These are phyloP conservation scores for Propsilocerus akamusi DNA, from an alignment of 1,140 invertebrate species.

Conservation along the genomic window DNA sequence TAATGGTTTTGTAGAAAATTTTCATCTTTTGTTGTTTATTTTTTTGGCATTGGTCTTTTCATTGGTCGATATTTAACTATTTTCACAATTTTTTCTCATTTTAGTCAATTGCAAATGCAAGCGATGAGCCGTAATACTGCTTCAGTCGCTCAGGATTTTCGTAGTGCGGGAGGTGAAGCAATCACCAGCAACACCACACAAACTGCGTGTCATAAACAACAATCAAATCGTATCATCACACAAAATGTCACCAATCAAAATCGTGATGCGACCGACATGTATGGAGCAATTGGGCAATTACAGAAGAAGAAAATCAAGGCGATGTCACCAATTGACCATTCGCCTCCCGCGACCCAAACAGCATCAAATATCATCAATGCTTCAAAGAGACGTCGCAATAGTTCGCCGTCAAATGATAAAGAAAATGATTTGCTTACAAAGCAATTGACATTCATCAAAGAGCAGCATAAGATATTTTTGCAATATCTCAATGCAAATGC, in stretches of 20 bases:
- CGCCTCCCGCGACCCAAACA: neutral
- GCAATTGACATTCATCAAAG: neutral
- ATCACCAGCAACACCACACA: neutral
- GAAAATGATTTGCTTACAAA: neutral
- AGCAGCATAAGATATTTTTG: neutral
- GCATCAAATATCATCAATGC: neutral
- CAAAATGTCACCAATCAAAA: neutral
- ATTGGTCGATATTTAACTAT: neutral
- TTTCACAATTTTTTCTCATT: neutral
- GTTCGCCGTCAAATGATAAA: neutral
- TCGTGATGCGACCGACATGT: neutral
- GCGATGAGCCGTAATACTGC: slow-evolving; percentile 25
- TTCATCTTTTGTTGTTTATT: neutral
- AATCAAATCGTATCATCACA: too few species aligned
- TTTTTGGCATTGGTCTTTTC: neutral
- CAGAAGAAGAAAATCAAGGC: slow-evolving; percentile 1
- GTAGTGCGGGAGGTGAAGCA: slow-evolving; percentile 26
- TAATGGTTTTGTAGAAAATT: neutral
- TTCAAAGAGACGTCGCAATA: slow-evolving; percentile 1
- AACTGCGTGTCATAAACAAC: too few species aligned
- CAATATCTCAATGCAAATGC: neutral
- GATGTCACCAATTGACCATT: slow-evolving; percentile 2
- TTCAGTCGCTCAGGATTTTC: slow-evolving; percentile 27
- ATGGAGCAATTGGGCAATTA: neutral
- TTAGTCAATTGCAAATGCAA: slow-evolving; percentile 25